Conservation (phyloP, 1,140 invertebrate genomes). For the Spodoptera litura region DNA sequence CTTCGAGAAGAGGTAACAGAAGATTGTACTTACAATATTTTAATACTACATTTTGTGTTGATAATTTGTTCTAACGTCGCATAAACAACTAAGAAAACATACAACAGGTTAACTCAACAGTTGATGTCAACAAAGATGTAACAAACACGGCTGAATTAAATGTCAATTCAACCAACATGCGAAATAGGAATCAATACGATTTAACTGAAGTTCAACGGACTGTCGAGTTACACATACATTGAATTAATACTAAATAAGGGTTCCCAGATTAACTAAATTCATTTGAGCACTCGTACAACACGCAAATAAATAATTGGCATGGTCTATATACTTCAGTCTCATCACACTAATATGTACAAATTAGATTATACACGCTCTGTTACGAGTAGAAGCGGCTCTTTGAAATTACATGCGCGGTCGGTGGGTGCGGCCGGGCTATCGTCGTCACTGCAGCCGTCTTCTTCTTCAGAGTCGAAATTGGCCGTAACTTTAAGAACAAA, state of each 20-base stretch:
- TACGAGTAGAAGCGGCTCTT: conserved; percentile 84
- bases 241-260: conserved; percentile 46
- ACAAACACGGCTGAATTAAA: conserved; percentile 26
- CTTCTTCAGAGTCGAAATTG: conserved; percentile 87
- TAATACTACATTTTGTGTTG: conserved; percentile 60
- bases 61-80: conserved; percentile 39
- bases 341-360: conserved; percentile 86
- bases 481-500: conserved; percentile 92
- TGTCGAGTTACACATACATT: conserved; percentile 37
- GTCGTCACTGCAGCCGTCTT: conserved; percentile 86
- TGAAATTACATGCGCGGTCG: conserved; percentile 77
- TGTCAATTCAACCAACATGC: conserved; percentile 30
- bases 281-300: conserved; percentile 70
- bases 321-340: conserved; percentile 82
- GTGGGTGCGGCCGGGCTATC: conserved; percentile 77
- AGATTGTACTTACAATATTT: conserved; percentile 77
- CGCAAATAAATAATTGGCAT: conserved; percentile 70
- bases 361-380: conserved; percentile 73
- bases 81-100: conserved; percentile 29
- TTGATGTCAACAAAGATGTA: conserved; percentile 39
- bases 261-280: conserved; percentile 57
- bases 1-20: conserved; percentile 83
- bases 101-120: conserved; percentile 21
- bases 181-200: conserved; percentile 54
- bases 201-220: conserved; percentile 52